Percentiles rank a stretch among this genome's conserved stretches.
Conservation (phyloP, 1,140 invertebrate genomes). For the Vollenhovia emeryi region DNA sequence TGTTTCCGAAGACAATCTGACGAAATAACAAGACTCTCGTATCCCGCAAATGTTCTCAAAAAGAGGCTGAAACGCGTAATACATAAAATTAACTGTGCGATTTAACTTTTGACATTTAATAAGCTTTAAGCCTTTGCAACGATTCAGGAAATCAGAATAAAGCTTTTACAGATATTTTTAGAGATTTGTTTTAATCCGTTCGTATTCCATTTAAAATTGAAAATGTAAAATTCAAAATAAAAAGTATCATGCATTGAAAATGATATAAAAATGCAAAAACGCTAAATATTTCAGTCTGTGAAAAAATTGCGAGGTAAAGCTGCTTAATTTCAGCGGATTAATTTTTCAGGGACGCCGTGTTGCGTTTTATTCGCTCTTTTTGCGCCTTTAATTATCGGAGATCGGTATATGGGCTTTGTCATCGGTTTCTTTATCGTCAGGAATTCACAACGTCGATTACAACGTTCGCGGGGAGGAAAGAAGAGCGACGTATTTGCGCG, state of each 20-base stretch:
- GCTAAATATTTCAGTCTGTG: no score
- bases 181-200: no score
- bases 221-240: neutral
- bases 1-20: neutral
- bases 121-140: no score
- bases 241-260: neutral
- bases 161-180: no score
- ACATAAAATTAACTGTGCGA: no score
- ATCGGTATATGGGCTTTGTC: neutral
- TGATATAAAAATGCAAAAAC: neutral
- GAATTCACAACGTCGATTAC: slow-evolving; percentile 8
- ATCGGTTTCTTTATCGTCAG: slow-evolving; percentile 30
- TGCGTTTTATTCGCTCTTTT: neutral
- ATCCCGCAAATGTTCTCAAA: no score
- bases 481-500: neutral
- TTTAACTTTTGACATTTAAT: no score
- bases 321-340: neutral
- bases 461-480: neutral
- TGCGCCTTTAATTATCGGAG: slow-evolving; percentile 43
- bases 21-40: no score
- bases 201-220: no score
- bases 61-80: no score
- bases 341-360: neutral
- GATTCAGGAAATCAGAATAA: no score
- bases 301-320: neutral